Percentiles rank a stretch among this genome's conserved stretches.
Conservation (phyloP, 2,113 vertebrate species). For the Beaufortia kweichowensis region DNA sequence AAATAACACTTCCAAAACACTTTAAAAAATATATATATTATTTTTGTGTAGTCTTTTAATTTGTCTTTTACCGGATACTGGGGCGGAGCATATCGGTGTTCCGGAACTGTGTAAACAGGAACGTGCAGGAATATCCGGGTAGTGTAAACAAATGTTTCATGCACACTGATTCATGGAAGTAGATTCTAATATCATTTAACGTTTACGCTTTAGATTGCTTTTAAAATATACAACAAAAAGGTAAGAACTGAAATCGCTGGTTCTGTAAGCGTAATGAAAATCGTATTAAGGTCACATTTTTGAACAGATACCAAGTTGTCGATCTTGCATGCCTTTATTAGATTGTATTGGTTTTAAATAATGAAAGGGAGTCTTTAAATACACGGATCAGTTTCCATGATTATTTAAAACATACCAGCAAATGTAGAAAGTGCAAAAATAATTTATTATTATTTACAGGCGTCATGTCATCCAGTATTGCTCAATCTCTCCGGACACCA, state of each 20-base stretch:
- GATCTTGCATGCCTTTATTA: neutral
- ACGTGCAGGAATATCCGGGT: neutral
- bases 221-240: neutral
- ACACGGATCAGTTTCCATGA: too few relatives aligned
- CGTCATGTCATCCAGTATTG: neutral
- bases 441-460: neutral
- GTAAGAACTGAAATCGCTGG: neutral
- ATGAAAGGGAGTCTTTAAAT: too few relatives aligned
- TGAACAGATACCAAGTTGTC: neutral
- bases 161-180: neutral
- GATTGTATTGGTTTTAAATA: too few relatives aligned
- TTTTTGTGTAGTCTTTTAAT: conserved; percentile 3
- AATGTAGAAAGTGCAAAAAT: too few relatives aligned
- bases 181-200: too few relatives aligned
- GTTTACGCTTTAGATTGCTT: too few relatives aligned
- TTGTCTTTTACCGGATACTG: neutral
- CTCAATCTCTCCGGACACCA: conserved; percentile 3
- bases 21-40: too few relatives aligned
- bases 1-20: neutral
- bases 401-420: too few relatives aligned
- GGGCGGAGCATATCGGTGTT: neutral
- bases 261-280: neutral
- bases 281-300: neutral
- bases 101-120: neutral
- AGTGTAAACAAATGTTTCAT: neutral